Percentiles rank a stretch among this genome's conserved stretches.
Conservation (phyloP, 2,888 invertebrate species). For the Linnaemya tessellans region DNA sequence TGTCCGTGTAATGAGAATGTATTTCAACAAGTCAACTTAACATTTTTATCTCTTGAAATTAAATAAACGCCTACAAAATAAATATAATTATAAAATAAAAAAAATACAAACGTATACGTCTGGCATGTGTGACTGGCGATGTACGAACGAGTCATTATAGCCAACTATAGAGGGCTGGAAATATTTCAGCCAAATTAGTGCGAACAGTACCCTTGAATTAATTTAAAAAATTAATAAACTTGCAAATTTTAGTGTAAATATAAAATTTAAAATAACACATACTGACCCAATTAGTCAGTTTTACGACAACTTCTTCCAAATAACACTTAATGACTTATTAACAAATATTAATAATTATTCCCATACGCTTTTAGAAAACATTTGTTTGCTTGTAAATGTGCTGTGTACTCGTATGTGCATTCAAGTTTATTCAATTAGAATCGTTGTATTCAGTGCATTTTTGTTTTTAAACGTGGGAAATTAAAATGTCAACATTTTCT, state of each 20-base stretch:
- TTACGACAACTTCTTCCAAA: not conserved
- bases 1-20: not conserved
- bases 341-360: not conserved
- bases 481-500: slow-evolving; percentile 59
- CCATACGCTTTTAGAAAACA: not conserved
- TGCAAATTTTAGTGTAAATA: slow-evolving; percentile 18
- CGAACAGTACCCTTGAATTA: not conserved
- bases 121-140: slow-evolving; percentile 10
- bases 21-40: slow-evolving; percentile 30
- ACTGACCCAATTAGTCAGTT: not conserved
- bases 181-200: slow-evolving; percentile 10
- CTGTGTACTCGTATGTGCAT: not conserved
- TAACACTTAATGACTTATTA: not conserved
- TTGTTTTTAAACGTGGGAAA: slow-evolving; percentile 60
- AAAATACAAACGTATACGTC: slow-evolving; percentile 56
- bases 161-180: slow-evolving; percentile 35
- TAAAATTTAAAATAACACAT: not conserved
- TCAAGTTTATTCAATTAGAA: slow-evolving; percentile 20
- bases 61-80: slow-evolving; percentile 68
- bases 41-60: slow-evolving; percentile 48
- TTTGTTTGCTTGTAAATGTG: not conserved
- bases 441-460: slow-evolving; percentile 10
- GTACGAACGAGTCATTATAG: slow-evolving; percentile 3
- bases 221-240: slow-evolving; percentile 39
- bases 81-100: slow-evolving; percentile 42